Conservation (phyloP, 2,797 vertebrate genomes). For the Salmo trutta region DNA sequence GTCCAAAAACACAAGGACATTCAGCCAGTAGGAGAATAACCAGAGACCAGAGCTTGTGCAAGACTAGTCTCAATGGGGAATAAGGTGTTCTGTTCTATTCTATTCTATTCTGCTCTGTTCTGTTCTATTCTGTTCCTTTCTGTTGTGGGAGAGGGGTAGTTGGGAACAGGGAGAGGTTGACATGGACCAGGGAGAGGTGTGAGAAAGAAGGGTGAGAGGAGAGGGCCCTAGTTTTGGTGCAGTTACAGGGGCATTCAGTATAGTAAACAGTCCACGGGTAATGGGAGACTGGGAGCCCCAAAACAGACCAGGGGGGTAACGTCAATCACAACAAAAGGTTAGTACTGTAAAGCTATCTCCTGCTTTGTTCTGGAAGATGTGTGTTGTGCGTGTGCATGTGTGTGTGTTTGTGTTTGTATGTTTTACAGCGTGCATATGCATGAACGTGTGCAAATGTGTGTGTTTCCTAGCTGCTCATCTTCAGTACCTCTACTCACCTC, state of each 20-base stretch:
- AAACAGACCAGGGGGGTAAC: background rate
- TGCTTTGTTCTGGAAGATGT: background rate
- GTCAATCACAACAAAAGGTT: background rate
- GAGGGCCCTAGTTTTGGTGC: background rate
- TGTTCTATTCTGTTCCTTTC: no score
- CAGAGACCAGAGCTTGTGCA: constrained; percentile 36
- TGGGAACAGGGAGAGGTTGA: background rate
- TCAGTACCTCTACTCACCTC: constrained; percentile 10
- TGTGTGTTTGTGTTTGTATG: background rate
- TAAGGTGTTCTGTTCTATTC: background rate
- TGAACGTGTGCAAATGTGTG: background rate
- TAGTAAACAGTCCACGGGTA: background rate
- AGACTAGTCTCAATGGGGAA: background rate
- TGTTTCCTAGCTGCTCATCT: constrained; percentile 9
- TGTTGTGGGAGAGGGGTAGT: no score
- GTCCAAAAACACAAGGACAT: constrained; percentile 4
- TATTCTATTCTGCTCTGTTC: no score
- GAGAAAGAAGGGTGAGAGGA: background rate
- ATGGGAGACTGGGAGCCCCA: background rate
- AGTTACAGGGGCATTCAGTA: background rate
- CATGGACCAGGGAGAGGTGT: background rate
- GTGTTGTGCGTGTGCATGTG: background rate
- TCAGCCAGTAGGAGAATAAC: constrained; percentile 26
- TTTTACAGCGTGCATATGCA: background rate
- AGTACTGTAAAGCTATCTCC: background rate